Conservation (phyloP, 1,140 invertebrate species). For the Ectropis grisescens region DNA sequence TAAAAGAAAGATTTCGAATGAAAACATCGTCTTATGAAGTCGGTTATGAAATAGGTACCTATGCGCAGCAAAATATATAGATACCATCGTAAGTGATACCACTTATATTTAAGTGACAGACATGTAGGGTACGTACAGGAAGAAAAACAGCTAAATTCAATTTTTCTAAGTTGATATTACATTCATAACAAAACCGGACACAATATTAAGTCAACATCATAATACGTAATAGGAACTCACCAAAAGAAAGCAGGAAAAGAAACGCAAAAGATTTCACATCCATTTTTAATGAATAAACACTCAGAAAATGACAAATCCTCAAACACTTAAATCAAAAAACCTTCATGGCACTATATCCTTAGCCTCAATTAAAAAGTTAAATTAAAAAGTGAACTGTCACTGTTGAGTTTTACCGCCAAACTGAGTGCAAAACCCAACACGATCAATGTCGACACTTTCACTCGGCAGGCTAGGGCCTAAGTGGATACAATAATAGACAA, state of each 20-base stretch:
- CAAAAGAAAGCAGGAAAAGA: slow-evolving; percentile 34
- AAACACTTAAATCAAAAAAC: slow-evolving; percentile 6
- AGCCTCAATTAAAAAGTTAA: slow-evolving; percentile 8
- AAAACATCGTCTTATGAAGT: no score
- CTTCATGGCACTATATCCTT: background rate
- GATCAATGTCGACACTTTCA: slow-evolving; percentile 30
- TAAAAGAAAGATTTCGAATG: no score
- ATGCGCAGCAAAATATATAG: no score
- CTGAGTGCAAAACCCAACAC: slow-evolving; percentile 32
- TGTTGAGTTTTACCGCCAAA: slow-evolving; percentile 42
- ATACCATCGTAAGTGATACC: no score
- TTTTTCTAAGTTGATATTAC: no score
- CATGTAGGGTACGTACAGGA: no score
- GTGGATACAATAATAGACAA: slow-evolving; percentile 9
- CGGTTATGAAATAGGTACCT: no score
- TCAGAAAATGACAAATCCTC: slow-evolving; percentile 1
- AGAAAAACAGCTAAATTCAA: no score
- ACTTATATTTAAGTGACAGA: no score
- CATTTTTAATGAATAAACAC: slow-evolving; percentile 31
- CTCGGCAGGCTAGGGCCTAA: slow-evolving; percentile 33
- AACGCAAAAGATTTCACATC: slow-evolving; percentile 16
- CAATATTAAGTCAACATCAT: no score
- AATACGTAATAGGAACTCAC: slow-evolving; percentile 25
- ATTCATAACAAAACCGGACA: no score
- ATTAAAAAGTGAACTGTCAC: slow-evolving; percentile 27